Evolutionary conservation across 2,113 vertebrate species (phyloP).

Genomic region (Spheniscus mendiculus): DNA sequence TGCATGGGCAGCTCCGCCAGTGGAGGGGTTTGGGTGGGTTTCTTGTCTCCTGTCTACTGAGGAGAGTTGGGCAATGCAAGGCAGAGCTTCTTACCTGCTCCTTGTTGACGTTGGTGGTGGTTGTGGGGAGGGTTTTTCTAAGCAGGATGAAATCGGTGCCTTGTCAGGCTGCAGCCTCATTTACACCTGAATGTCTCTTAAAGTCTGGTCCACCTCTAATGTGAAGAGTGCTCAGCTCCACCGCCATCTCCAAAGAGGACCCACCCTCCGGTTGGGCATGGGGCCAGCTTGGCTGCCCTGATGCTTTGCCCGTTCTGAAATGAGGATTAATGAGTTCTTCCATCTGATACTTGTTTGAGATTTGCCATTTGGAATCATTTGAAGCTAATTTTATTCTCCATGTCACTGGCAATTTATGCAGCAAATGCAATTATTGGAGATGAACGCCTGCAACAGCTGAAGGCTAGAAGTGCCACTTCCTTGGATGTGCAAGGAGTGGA

Average conservation of each 20-base stretch:
- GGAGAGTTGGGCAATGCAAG: background rate
- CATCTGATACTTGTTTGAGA: constrained; percentile 59
- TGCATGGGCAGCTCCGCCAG: background rate
- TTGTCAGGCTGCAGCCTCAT: background rate
- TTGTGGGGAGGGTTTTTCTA: background rate
- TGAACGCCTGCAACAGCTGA: constrained; percentile 74
- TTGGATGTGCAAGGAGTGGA: constrained; percentile 29
- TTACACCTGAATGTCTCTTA: fast-evolving
- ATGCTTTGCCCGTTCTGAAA: background rate
- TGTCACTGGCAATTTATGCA: constrained; percentile 71
- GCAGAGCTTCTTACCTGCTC: background rate
- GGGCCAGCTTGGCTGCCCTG: background rate
- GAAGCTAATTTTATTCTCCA: constrained; percentile 77
- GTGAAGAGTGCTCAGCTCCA: background rate
- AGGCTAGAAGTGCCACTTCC: constrained; percentile 73
- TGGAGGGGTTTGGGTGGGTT: background rate
- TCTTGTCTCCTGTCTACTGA: no score
- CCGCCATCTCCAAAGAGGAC: background rate
- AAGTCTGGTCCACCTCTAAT: background rate
- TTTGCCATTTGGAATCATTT: constrained; percentile 68
- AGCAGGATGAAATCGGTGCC: background rate
- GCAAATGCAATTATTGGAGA: constrained; percentile 73
- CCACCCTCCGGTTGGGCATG: background rate
- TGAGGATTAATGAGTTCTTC: constrained; percentile 48
- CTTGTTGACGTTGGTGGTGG: fast-evolving